Base-by-base conservation (phyloP, 2,797 vertebrate genomes). In the Rhinichthys osculus region DNA sequence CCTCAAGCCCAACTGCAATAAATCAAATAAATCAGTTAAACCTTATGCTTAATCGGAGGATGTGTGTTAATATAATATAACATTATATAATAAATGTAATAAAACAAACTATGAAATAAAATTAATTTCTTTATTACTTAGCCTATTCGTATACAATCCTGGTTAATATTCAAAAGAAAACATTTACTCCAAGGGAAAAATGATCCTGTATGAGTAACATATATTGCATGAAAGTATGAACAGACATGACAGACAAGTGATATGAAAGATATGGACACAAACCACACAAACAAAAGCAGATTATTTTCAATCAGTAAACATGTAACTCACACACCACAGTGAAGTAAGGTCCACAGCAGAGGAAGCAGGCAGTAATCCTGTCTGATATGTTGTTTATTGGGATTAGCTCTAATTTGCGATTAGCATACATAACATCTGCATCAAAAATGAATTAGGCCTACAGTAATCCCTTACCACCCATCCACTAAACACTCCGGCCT, bases 321-420 rank as follows among this genome's bases (percentile, higher is more conserved):
- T 70, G 78, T 33, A 59, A 78, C 21, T 64, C 19, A 27, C 52
- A 71, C 59, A 71, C 21, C 17, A 42, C 11, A 7, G 30, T 84
- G 77, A 21, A 30, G 82, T 42, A 44, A 8, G 66, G 64, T 7
- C 47, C 62, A 35, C 27, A 38, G 40, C 57, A 77, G 40, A 70
- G 77, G 80, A 83, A 72, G 21, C 21, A 62, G 30, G 52, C 81
- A 70, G 70, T 84, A 84, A 86, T 86, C 81, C 85, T 71, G 81
- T 86, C 81, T 88, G 82, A 88, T 88, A 84, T 74, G 54, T 77
- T 85, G 82, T 84, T 87, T 86, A 76, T 76, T 87, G 57, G 82
- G 84, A 86, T 87, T 84, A 84, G 72, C 82, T 86, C 74, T 62
- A 82, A 88, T 88, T 88, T 88, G 84, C 50, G 87, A 86, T 86